Conservation (phyloP, 2,888 invertebrate species). For the Pharmacophagus antenor region DNA sequence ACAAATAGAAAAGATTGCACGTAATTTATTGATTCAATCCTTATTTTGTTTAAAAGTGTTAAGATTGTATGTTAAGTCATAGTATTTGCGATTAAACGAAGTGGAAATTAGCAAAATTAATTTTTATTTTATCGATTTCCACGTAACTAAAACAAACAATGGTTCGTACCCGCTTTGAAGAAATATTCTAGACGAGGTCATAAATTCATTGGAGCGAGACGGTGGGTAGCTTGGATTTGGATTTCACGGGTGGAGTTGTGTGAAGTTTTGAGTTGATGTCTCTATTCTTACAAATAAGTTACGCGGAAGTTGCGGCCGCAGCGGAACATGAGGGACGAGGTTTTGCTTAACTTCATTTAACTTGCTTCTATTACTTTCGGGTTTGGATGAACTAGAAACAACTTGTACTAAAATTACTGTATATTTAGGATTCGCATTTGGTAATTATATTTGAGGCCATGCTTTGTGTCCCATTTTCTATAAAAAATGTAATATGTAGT, state of each 20-base stretch:
- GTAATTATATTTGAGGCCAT: not conserved
- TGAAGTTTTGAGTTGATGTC: constrained; percentile 23
- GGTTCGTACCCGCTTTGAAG: not conserved
- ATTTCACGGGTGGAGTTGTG: constrained; percentile 6
- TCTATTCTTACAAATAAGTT: constrained; percentile 24
- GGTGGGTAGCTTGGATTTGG: not conserved
- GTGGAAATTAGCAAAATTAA: no score
- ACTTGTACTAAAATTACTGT: not conserved
- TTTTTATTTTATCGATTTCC: no score
- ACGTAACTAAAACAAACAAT: not conserved
- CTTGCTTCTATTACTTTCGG: constrained; percentile 2
- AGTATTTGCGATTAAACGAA: no score
- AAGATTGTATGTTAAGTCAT: no score
- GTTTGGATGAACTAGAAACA: constrained; percentile 4
- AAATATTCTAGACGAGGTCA: constrained; percentile 14
- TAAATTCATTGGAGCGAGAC: constrained; percentile 7
- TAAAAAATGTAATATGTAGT: no score
- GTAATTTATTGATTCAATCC: no score
- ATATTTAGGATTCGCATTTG: not conserved
- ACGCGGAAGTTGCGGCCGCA: constrained; percentile 14
- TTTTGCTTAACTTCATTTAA: constrained; percentile 9
- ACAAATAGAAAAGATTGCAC: no score
- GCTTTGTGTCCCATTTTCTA: no score
- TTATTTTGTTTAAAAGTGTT: no score
- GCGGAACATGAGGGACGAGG: not conserved